Evolutionary conservation across 1,140 invertebrate genomes (phyloP), one percentile per base, ranked within the genome.

Genomic region (Dendrolimus punctatus): DNA sequence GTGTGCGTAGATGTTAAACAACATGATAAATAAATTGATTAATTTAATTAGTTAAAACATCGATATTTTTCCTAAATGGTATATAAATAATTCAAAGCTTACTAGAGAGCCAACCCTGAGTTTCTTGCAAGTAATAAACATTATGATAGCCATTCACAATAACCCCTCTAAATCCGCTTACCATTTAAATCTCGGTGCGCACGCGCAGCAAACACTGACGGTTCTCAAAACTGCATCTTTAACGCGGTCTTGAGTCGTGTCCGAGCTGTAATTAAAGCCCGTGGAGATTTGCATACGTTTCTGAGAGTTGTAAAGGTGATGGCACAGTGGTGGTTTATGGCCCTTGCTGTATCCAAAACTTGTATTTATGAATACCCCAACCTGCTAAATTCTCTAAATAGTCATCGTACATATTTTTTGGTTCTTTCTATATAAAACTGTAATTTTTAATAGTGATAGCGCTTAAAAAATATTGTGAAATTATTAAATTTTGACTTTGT

Each of bases 151-250:
- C 70, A 74, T 68, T 71, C 57, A 66, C 66, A 64, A 69, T 56
- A 47, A 62, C 57, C 60, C 60, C 60, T 63, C 72, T 74, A 74
- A 80, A 81, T 79, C 75, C 69, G 69, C 73, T 78, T 76, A 80
- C 71, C 69, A 77, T 70, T 75, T 76, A 80, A 81, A 76, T 74
- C 70, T 65, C 54, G 42, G 49, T 59, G 62, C 69, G 57, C 60
- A 59, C 57, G 59, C 56, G 61, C 63, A 63, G 62, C 50, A 53
- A 62, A 68, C 71, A 64, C 61, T 64, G 68, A 73, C 77, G 68
- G 72, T 83, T 81, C 79, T 81, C 64, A 80, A 85, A 82, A 85
- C 74, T 76, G 76, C 73, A 81, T 77, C 73, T 85, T 81, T 81
- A 81, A 76, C 77, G 66, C 77, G 71, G 72, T 76, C 65, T 64